phyloP scores from a whole-genome alignment of 1,140 invertebrate genomes.

The Cydia splendana region DNA sequence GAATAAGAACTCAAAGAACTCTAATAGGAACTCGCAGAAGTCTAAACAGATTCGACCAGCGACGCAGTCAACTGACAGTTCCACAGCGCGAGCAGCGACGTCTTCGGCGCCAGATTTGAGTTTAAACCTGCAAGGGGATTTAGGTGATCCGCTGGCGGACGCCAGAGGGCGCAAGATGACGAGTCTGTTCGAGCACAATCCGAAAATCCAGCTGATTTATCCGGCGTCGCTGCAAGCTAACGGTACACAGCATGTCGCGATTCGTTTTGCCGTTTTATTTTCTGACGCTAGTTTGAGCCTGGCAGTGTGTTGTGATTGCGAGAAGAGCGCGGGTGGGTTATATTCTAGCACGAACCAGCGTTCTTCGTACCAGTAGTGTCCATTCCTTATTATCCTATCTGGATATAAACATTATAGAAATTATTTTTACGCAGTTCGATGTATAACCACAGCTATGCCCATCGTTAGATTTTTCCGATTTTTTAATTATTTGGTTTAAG shows the following conservation, averaged over 20 bases:
- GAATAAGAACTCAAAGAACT: slow-evolving; percentile 81
- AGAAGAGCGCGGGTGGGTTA: not conserved
- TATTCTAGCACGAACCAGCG: not conserved
- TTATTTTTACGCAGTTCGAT: too few relatives aligned
- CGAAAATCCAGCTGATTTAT: slow-evolving; percentile 87
- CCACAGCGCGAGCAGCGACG: slow-evolving; percentile 55
- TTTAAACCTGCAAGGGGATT: slow-evolving; percentile 65
- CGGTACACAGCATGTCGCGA: slow-evolving; percentile 61
- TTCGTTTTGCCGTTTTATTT: slow-evolving; percentile 62
- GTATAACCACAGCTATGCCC: too few relatives aligned
- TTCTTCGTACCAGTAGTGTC: not conserved
- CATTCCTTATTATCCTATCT: too few relatives aligned
- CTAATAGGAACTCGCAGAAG: slow-evolving; percentile 78
- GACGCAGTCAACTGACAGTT: slow-evolving; percentile 64
- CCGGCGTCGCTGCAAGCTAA: slow-evolving; percentile 81
- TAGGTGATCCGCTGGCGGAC: slow-evolving; percentile 64
- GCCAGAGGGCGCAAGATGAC: slow-evolving; percentile 81
- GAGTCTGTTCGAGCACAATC: slow-evolving; percentile 86
- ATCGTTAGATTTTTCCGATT: too few relatives aligned
- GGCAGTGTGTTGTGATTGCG: not conserved
- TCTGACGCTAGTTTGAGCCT: slow-evolving; percentile 55
- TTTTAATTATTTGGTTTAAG: too few relatives aligned
- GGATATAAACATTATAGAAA: too few relatives aligned
- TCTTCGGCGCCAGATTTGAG: slow-evolving; percentile 61
- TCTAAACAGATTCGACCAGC: slow-evolving; percentile 68